Evolutionary conservation across 2,888 invertebrate species (phyloP).

Genomic region (Sarcophaga subvicina): DNA sequence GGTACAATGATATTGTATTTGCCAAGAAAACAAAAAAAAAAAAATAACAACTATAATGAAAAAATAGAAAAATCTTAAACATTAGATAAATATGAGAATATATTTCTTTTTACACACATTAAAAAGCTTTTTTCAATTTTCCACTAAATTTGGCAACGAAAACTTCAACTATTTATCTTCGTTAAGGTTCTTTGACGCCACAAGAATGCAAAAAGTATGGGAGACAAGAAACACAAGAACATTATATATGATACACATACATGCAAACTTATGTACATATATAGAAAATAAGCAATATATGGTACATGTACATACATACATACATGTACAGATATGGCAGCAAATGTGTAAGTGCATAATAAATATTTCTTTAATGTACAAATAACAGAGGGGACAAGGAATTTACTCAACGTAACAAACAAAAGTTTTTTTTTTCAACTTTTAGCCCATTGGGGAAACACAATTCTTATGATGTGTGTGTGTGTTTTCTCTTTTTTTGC

Average conservation of each 20-base stretch:
- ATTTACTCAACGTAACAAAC: slow-evolving; percentile 12
- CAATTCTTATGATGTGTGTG: no score
- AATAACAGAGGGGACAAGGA: slow-evolving; percentile 42
- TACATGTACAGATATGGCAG: background rate
- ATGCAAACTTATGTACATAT: background rate
- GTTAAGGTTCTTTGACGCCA: slow-evolving; percentile 71
- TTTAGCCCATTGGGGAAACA: no score
- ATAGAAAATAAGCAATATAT: background rate
- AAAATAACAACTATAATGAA: slow-evolving; percentile 37
- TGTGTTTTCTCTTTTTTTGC: no score
- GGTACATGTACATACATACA: background rate
- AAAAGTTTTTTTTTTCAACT: no score
- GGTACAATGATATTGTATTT: slow-evolving; percentile 20
- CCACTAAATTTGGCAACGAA: slow-evolving; percentile 80
- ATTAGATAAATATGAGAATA: slow-evolving; percentile 68
- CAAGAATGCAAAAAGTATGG: slow-evolving; percentile 2
- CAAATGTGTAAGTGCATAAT: background rate
- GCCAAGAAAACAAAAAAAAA: slow-evolving; percentile 52
- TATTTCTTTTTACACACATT: slow-evolving; percentile 69
- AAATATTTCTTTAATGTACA: background rate
- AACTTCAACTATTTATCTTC: slow-evolving; percentile 78
- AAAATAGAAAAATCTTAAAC: slow-evolving; percentile 58
- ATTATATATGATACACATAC: background rate
- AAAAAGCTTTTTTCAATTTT: slow-evolving; percentile 80
- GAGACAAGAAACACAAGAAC: slow-evolving; percentile 16